Percentiles rank a stretch among this genome's conserved stretches.
Evolutionary conservation across 2,888 invertebrate genomes (phyloP).

Genomic region (Julus scanicus): DNA sequence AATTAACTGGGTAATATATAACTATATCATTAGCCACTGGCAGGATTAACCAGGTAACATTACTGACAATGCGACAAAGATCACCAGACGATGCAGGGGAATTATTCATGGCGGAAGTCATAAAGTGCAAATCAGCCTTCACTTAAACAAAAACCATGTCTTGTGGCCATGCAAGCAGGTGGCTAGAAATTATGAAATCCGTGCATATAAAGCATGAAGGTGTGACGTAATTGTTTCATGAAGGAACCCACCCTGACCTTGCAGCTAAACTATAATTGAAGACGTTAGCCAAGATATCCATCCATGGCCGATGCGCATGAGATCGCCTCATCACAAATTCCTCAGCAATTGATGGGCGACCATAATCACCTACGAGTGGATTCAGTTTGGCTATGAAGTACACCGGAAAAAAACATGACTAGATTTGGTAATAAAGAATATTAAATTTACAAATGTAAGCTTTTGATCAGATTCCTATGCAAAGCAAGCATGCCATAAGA

Average conservation of each 20-base stretch:
- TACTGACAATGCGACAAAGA: not conserved
- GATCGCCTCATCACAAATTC: slow-evolving; percentile 23
- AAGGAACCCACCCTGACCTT: slow-evolving; percentile 35
- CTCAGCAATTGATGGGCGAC: slow-evolving; percentile 43
- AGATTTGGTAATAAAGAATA: not conserved
- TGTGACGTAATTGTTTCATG: slow-evolving; percentile 19
- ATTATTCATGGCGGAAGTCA: not conserved
- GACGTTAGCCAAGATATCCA: slow-evolving; percentile 26
- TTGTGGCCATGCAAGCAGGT: slow-evolving; percentile 17
- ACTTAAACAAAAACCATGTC: slow-evolving; percentile 1
- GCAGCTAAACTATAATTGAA: slow-evolving; percentile 47
- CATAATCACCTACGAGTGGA: not conserved
- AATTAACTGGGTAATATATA: no score
- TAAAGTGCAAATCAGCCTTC: not conserved
- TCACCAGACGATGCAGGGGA: slow-evolving; percentile 2
- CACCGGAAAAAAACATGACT: not conserved
- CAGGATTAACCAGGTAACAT: not conserved
- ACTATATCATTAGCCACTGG: not conserved
- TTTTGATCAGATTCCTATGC: not conserved
- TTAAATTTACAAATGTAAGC: no score
- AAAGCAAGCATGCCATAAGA: no score
- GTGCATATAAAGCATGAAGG: slow-evolving; percentile 45
- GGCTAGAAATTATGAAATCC: slow-evolving; percentile 43
- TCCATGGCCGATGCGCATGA: slow-evolving; percentile 31
- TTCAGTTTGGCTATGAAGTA: not conserved